Conservation (phyloP, 2,797 vertebrate species). For the Lacerta bilineata region DNA sequence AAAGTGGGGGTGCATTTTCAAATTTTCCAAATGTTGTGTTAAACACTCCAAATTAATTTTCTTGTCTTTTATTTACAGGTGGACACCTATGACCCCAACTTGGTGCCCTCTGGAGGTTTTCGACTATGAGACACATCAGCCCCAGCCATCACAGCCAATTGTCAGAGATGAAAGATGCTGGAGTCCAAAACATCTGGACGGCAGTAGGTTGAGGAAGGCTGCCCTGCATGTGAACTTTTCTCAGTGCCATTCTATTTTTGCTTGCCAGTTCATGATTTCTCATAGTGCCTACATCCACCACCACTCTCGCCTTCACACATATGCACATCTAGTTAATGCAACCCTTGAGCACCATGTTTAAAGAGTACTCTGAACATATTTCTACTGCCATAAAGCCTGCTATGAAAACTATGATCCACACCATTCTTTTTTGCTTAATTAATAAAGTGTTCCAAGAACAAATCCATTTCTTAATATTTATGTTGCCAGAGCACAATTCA, state of each 20-base stretch:
- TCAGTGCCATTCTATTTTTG: background rate
- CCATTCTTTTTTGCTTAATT: slow-evolving; percentile 19
- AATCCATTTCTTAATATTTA: slow-evolving; percentile 18
- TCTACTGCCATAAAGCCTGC: background rate
- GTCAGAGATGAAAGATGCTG: no score
- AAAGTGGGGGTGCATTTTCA: slow-evolving; percentile 19
- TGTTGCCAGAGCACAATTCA: background rate
- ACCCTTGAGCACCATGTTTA: slow-evolving; percentile 13
- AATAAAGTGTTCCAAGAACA: slow-evolving; percentile 30
- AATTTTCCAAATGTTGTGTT: background rate
- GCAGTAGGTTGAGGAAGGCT: background rate
- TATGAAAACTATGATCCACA: slow-evolving; percentile 21
- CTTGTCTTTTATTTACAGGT: slow-evolving; percentile 24
- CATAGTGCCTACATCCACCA: slow-evolving; percentile 4
- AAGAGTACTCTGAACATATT: background rate
- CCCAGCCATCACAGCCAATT: no score
- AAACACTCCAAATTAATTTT: background rate
- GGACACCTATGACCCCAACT: background rate
- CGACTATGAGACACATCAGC: no score
- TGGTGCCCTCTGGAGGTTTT: no score
- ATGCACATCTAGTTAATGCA: background rate
- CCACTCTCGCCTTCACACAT: background rate
- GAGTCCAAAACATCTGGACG: no score
- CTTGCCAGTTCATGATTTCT: slow-evolving; percentile 31
- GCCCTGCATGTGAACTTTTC: background rate